Conservation (phyloP, 2,797 vertebrate species). For the Micropoecilia bifurca region DNA sequence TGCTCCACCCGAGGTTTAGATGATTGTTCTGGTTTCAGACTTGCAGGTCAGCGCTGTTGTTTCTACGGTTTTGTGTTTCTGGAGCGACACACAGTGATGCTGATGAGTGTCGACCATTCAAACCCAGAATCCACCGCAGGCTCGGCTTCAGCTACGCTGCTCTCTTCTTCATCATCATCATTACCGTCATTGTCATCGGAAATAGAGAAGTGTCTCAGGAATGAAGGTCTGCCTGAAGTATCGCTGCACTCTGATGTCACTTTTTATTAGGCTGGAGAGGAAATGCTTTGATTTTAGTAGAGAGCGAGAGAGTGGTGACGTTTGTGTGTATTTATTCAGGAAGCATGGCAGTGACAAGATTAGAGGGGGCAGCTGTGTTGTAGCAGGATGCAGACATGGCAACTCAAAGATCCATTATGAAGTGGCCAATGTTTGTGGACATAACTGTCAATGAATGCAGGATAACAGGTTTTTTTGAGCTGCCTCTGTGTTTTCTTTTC, state of each 20-base stretch:
- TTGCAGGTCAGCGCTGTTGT: background rate
- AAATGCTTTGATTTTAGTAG: conserved; percentile 19
- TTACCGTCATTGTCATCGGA: background rate
- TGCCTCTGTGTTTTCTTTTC: conserved; percentile 17
- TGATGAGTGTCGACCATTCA: conserved; percentile 48
- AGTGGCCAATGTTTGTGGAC: background rate
- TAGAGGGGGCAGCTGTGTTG: background rate
- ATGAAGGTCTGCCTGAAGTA: conserved; percentile 32
- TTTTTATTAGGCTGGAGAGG: conserved; percentile 25
- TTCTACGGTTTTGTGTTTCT: conserved; percentile 9
- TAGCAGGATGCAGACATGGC: background rate
- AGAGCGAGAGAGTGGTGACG: background rate
- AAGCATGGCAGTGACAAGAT: background rate
- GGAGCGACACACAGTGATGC: conserved; percentile 42
- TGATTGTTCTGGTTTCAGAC: background rate
- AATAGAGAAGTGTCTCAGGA: conserved; percentile 38
- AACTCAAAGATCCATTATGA: background rate
- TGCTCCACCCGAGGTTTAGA: background rate
- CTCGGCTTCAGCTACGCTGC: conserved; percentile 29
- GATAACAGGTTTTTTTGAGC: conserved; percentile 37
- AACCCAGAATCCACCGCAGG: conserved; percentile 45
- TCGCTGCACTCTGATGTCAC: conserved; percentile 13
- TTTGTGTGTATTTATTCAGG: background rate
- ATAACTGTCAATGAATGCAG: conserved; percentile 35
- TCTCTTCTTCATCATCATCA: conserved; percentile 15